Percentiles rank a stretch among this genome's conserved stretches.
phyloP scores from a whole-genome alignment of 2,797 vertebrate species.

The Florisuga fusca region DNA sequence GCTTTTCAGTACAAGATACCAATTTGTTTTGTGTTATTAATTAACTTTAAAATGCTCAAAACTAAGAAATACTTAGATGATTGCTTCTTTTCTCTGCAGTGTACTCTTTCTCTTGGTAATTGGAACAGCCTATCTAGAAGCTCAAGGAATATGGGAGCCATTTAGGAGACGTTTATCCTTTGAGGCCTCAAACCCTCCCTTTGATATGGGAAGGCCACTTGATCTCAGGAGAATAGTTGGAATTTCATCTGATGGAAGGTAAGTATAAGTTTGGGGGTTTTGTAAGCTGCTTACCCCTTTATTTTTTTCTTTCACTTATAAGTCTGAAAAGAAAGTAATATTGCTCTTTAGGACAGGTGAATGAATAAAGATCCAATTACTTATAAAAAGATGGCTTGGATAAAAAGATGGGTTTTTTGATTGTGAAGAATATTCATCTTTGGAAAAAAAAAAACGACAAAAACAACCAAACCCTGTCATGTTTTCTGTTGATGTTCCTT shows the following conservation, averaged over 20 bases:
- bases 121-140: constrained; percentile 95
- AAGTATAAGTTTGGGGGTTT: constrained; percentile 63
- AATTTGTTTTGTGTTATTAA: background rate
- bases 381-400: background rate
- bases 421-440: background rate
- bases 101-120: constrained; percentile 97
- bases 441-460: fast-evolving
- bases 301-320: background rate
- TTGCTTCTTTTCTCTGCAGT: constrained; percentile 74
- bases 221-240: constrained; percentile 99
- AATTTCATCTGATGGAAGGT: constrained; percentile 94
- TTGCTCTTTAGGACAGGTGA: background rate
- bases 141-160: constrained; percentile 98
- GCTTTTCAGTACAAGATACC: background rate
- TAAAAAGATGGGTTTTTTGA: background rate
- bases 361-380: background rate
- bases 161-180: constrained; percentile 93
- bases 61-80: background rate
- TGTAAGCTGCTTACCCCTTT: background rate
- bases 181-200: constrained; percentile 89
- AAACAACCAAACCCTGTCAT: background rate
- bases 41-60: background rate
- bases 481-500: background rate
- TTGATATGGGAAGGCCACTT: constrained; percentile 94
- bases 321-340: background rate